phyloP scores from a whole-genome alignment of 2,797 vertebrate species.

The Varecia variegata region DNA sequence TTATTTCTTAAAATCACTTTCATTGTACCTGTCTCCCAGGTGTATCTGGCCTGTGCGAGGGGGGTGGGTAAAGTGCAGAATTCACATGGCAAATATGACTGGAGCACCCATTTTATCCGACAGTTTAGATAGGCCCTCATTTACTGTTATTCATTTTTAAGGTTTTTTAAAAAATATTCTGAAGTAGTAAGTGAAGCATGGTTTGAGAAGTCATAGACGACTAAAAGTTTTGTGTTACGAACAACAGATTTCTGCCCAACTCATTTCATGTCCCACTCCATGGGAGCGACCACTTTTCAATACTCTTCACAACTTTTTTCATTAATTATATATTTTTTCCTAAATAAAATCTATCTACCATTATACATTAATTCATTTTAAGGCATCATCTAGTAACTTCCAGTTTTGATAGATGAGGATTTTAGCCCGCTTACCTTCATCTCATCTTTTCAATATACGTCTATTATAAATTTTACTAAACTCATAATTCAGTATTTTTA shows the following conservation, averaged over 20 bases:
- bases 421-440: neutral
- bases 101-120: neutral
- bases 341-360: neutral
- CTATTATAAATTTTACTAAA: neutral
- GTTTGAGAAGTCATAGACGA: neutral
- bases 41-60: too few relatives aligned
- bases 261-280: neutral
- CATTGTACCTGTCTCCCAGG: neutral
- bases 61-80: neutral
- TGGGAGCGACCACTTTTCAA: neutral
- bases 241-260: neutral
- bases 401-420: neutral
- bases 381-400: neutral
- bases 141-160: neutral
- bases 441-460: neutral
- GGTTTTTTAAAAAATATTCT: neutral
- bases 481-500: neutral
- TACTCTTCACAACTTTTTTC: neutral
- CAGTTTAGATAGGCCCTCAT: neutral
- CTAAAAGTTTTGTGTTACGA: neutral
- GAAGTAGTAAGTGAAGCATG: neutral
- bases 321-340: neutral
- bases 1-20: slow-evolving; percentile 5
- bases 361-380: neutral
- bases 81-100: neutral